Evolutionary conservation across 1,140 invertebrate genomes (phyloP).

Genomic region (Anastatus disparis): DNA sequence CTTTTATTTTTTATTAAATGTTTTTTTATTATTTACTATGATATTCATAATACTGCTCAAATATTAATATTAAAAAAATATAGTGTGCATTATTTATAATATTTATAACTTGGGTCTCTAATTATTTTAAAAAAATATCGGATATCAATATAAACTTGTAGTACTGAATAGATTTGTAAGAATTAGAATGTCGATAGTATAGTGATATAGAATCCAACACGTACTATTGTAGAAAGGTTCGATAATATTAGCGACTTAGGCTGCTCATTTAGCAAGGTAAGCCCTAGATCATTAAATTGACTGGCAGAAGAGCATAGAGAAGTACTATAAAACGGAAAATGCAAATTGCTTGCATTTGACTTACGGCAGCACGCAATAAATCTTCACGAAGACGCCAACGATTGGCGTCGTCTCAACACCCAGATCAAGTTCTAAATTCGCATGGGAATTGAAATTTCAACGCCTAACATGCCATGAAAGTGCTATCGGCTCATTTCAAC

Average conservation of each 20-base stretch:
- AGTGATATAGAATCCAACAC: too few relatives aligned
- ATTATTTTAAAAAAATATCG: too few relatives aligned
- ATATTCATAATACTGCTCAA: too few relatives aligned
- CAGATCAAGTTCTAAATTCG: conserved; percentile 53
- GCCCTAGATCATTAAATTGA: background rate
- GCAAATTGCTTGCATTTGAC: conserved; percentile 59
- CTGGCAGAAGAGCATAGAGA: conserved; percentile 33
- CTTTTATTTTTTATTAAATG: too few relatives aligned
- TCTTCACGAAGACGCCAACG: conserved; percentile 56
- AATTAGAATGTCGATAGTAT: too few relatives aligned
- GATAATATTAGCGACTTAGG: background rate
- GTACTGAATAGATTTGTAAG: too few relatives aligned
- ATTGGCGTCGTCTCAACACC: conserved; percentile 52
- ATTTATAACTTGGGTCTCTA: too few relatives aligned
- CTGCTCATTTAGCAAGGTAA: background rate
- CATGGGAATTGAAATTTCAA: conserved; percentile 13
- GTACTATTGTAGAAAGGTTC: too few relatives aligned
- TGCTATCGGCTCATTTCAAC: background rate
- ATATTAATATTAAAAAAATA: too few relatives aligned
- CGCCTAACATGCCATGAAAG: background rate
- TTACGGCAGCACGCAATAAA: conserved; percentile 56
- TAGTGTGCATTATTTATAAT: too few relatives aligned
- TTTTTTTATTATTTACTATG: too few relatives aligned
- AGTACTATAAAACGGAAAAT: conserved; percentile 51
- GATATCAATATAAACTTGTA: too few relatives aligned